phyloP scores from a whole-genome alignment of 1,140 invertebrate genomes.

The Trichomalopsis sarcophagae region DNA sequence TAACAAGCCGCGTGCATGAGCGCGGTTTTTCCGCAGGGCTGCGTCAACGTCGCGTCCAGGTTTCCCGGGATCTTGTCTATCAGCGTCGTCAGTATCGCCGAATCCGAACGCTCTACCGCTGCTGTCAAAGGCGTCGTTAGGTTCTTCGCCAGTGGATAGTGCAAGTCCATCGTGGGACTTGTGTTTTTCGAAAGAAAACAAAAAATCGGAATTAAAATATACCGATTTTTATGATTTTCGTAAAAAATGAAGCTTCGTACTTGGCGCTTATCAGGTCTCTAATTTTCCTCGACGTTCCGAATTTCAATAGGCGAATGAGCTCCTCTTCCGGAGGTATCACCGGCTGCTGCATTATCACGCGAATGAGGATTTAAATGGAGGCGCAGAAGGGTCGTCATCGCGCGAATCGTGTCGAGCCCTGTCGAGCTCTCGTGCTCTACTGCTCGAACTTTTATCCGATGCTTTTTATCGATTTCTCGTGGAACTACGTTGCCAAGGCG shows the following conservation, averaged over 20 bases:
- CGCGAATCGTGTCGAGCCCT: background rate
- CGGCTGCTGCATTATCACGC: background rate
- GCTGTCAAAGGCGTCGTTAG: slow-evolving; percentile 70
- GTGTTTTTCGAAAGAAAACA: background rate
- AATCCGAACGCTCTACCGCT: slow-evolving; percentile 69
- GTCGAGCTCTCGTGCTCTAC: slow-evolving; percentile 1
- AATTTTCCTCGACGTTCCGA: slow-evolving; percentile 47
- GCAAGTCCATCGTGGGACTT: slow-evolving; percentile 54
- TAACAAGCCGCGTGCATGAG: slow-evolving; percentile 58
- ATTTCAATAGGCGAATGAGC: slow-evolving; percentile 55
- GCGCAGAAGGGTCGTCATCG: background rate
- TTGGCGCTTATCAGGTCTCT: slow-evolving; percentile 46
- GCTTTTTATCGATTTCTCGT: slow-evolving; percentile 36
- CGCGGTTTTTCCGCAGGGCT: slow-evolving; percentile 55
- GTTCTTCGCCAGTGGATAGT: slow-evolving; percentile 50
- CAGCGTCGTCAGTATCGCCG: slow-evolving; percentile 55
- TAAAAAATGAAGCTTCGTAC: slow-evolving; percentile 13
- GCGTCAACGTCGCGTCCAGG: slow-evolving; percentile 52
- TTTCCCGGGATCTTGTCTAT: slow-evolving; percentile 46
- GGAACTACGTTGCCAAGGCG: slow-evolving; percentile 25
- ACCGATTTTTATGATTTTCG: background rate
- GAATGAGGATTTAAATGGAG: background rate
- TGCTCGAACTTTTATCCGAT: slow-evolving; percentile 20
- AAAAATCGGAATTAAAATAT: background rate
- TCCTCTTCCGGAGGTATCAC: slow-evolving; percentile 48